Percentiles rank a stretch among this genome's conserved stretches.
Conservation (phyloP, 2,113 vertebrate genomes). For the Ailuropoda melanoleuca region DNA sequence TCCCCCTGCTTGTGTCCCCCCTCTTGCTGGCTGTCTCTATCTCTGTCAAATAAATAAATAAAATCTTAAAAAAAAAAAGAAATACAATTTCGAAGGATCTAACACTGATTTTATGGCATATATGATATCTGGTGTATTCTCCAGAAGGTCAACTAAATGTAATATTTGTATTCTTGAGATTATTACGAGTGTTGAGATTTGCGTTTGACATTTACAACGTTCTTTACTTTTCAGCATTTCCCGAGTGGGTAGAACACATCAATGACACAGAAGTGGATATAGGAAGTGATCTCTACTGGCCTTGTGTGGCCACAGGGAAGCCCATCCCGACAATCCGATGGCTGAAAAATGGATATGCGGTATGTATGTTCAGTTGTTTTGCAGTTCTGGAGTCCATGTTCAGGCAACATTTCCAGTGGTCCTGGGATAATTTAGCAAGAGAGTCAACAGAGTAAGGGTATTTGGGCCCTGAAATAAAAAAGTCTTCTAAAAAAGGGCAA, state of each 20-base stretch:
- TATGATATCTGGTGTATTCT: not conserved
- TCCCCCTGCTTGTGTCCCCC: too few species aligned
- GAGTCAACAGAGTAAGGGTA: not conserved
- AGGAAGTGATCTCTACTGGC: slow-evolving; percentile 92
- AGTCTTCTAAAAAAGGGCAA: not conserved
- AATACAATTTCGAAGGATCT: not conserved
- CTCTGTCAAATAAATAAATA: too few species aligned
- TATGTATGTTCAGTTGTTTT: slow-evolving; percentile 79
- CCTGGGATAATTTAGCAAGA: not conserved
- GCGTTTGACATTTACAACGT: slow-evolving; percentile 32
- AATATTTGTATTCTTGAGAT: not conserved
- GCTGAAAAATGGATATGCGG: slow-evolving; percentile 92
- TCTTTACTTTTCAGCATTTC: slow-evolving; percentile 87
- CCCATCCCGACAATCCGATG: slow-evolving; percentile 93
- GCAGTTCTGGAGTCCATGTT: not conserved
- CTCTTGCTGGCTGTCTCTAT: too few species aligned
- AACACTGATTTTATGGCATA: not conserved
- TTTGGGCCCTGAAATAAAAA: not conserved
- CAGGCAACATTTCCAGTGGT: not conserved
- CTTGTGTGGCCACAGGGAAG: slow-evolving; percentile 92
- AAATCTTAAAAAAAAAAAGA: too few species aligned
- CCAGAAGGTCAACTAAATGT: not conserved
- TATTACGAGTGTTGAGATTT: not conserved
- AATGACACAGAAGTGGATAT: slow-evolving; percentile 93
- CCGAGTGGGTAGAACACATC: slow-evolving; percentile 95